A percentile compares a stretch with the other conserved stretches of the same genome.
Evolutionary conservation across 2,888 invertebrate genomes (phyloP).

Genomic region (Tenthredo mesomela): DNA sequence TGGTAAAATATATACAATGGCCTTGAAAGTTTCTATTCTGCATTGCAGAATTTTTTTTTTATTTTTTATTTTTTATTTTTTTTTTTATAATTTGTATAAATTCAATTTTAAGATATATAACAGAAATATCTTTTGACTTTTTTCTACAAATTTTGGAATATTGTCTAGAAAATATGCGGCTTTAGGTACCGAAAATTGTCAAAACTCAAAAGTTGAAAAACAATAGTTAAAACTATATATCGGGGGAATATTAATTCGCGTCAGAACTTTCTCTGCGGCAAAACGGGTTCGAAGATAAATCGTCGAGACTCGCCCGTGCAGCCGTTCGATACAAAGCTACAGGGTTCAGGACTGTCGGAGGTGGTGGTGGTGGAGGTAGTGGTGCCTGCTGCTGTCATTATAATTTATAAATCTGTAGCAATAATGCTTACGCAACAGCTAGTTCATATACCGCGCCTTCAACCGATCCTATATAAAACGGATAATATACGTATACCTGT

Average conservation of each 20-base stretch:
- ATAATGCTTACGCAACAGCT: constrained; percentile 21
- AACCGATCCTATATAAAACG: neutral
- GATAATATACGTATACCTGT: neutral
- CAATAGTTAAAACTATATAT: neutral
- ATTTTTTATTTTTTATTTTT: neutral
- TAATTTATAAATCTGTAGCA: constrained; percentile 32
- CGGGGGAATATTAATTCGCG: neutral
- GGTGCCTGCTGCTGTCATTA: neutral
- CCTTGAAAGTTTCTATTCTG: neutral
- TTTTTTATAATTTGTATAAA: neutral
- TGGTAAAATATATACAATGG: neutral
- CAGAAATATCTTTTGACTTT: neutral
- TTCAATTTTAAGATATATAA: neutral
- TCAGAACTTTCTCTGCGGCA: constrained; percentile 25
- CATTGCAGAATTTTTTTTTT: neutral
- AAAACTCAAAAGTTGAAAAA: neutral
- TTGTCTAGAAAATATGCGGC: neutral
- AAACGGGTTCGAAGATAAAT: constrained; percentile 32
- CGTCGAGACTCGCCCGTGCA: neutral
- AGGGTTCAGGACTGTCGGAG: constrained; percentile 5
- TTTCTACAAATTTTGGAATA: neutral
- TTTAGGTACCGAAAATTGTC: neutral
- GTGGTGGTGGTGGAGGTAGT: neutral
- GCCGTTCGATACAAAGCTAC: constrained; percentile 10
- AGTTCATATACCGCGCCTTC: neutral